Conservation (phyloP, 2,113 vertebrate species). For the Bettongia penicillata region DNA sequence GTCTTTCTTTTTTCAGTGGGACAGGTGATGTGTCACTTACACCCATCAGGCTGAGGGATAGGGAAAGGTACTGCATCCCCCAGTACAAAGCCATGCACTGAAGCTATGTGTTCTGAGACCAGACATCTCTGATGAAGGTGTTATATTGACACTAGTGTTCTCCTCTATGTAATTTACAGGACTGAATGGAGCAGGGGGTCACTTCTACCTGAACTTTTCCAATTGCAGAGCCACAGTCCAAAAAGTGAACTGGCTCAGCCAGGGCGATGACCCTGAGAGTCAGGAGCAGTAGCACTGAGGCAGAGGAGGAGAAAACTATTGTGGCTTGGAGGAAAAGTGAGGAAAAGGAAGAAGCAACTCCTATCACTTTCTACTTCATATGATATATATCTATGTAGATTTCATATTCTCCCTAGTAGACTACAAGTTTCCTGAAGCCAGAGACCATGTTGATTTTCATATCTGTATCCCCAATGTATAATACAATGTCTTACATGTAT, state of each 20-base stretch:
- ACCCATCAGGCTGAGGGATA: no score
- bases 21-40: no score
- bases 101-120: no score
- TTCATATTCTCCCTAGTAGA: neutral
- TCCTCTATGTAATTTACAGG: no score
- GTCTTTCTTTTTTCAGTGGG: no score
- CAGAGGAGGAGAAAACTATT: slow-evolving; percentile 34
- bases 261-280: slow-evolving; percentile 10
- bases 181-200: no score
- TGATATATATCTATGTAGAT: neutral
- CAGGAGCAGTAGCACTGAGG: slow-evolving; percentile 49
- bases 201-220: no score
- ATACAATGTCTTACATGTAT: neutral
- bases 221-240: slow-evolving; percentile 65
- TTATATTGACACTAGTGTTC: no score
- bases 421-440: neutral
- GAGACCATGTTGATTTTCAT: neutral
- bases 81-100: no score
- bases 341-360: no score
- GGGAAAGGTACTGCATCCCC: no score
- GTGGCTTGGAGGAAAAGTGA: neutral
- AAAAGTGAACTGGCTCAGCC: slow-evolving; percentile 61
- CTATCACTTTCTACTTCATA: neutral
- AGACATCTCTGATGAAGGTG: no score
- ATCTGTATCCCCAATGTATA: neutral